Conservation (phyloP, 2,113 vertebrate genomes). For the Gavialis gangeticus region DNA sequence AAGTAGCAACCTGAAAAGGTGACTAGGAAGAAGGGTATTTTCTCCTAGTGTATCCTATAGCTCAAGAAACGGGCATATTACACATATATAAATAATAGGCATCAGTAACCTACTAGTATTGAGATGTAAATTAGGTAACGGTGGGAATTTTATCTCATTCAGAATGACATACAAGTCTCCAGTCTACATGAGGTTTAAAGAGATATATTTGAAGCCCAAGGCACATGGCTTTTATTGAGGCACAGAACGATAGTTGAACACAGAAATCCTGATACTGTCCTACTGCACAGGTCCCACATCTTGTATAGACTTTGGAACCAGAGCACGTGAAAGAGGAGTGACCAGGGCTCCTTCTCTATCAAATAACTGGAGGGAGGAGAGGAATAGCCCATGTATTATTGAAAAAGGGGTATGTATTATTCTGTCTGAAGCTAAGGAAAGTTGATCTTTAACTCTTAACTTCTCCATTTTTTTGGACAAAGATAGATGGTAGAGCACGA, state of each 20-base stretch:
- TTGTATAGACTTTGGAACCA: not conserved
- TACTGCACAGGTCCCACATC: fast-evolving
- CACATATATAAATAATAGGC: conserved; percentile 54
- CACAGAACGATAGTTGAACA: not conserved
- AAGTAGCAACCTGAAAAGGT: conserved; percentile 5
- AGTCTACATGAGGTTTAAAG: conserved; percentile 3
- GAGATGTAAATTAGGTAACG: conserved; percentile 69
- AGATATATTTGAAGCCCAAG: conserved; percentile 21
- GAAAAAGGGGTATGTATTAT: fast-evolving
- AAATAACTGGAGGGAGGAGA: fast-evolving
- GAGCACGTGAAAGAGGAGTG: fast-evolving
- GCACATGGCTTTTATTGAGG: not conserved
- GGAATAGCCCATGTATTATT: fast-evolving
- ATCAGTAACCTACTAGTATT: conserved; percentile 50
- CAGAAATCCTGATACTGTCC: not conserved
- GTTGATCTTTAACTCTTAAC: not conserved
- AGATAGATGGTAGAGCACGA: not conserved
- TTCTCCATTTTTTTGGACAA: not conserved
- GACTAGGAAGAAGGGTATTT: not conserved
- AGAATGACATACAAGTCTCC: conserved; percentile 42
- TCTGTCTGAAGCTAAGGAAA: not conserved
- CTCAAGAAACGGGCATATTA: conserved; percentile 50
- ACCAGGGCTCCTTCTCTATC: not conserved
- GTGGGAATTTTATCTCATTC: conserved; percentile 54
- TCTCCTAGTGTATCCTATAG: not conserved